Evolutionary conservation across 2,113 vertebrate genomes (phyloP).

Genomic region (Phalacrocorax carbo): DNA sequence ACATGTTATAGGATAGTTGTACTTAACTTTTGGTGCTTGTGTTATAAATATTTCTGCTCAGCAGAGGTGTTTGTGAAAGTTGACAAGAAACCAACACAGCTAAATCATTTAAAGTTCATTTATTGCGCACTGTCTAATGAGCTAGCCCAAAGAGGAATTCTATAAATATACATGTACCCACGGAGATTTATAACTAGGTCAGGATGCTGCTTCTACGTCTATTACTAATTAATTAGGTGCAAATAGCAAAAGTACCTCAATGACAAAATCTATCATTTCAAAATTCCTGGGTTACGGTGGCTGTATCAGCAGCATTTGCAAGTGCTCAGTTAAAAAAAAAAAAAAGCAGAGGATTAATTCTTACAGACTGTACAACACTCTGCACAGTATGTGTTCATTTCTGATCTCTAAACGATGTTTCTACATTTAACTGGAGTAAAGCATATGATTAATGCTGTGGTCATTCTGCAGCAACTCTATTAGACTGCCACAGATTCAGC

Average conservation of each 20-base stretch:
- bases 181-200: conserved; percentile 69
- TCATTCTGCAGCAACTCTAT: conserved; percentile 26
- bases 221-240: conserved; percentile 71
- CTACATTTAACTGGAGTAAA: conserved; percentile 27
- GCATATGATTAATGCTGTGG: conserved; percentile 28
- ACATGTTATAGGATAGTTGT: background rate
- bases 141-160: conserved; percentile 52
- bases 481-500: background rate
- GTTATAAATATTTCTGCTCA: background rate
- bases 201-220: conserved; percentile 61
- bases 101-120: conserved; percentile 61
- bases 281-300: background rate
- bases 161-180: conserved; percentile 60
- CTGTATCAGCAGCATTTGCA: background rate
- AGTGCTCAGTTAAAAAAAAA: background rate
- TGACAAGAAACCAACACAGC: background rate
- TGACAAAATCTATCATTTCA: conserved; percentile 58
- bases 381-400: background rate
- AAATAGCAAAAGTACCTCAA: conserved; percentile 58
- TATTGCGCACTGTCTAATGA: conserved; percentile 33
- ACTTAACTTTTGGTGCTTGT: background rate
- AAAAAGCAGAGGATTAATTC: conserved; percentile 2
- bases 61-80: conserved; percentile 1
- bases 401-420: conserved; percentile 2
- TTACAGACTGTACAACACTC: background rate